Conservation (phyloP, 2,888 invertebrate species). For the Plagodis dolabraria region DNA sequence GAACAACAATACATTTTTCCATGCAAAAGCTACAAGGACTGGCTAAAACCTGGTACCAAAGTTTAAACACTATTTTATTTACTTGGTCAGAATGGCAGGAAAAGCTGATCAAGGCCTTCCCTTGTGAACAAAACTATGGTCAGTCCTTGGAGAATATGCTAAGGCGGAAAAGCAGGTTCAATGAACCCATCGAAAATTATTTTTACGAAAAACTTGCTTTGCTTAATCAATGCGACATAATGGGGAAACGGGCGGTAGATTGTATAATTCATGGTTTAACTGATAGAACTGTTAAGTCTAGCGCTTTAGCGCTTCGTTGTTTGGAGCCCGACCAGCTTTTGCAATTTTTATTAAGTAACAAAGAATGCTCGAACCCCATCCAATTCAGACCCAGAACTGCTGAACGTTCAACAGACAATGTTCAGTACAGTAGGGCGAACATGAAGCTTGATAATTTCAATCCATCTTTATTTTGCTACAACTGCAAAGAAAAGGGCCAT, state of each 20-base stretch:
- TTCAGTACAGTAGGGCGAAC: slow-evolving; percentile 21
- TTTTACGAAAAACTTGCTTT: no score
- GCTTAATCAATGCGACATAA: no score
- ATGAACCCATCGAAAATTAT: no score
- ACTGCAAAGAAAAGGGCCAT: neutral
- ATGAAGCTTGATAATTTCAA: neutral
- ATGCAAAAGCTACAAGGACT: slow-evolving; percentile 37
- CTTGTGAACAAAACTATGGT: slow-evolving; percentile 40
- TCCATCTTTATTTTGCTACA: neutral
- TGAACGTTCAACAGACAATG: slow-evolving; percentile 32
- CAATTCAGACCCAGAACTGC: slow-evolving; percentile 20
- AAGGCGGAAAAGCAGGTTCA: slow-evolving; percentile 22
- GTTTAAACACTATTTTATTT: slow-evolving; percentile 33
- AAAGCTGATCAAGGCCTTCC: slow-evolving; percentile 39
- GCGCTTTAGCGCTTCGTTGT: no score
- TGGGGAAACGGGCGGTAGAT: no score
- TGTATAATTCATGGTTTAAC: no score
- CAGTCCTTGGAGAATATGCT: slow-evolving; percentile 39
- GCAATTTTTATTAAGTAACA: slow-evolving; percentile 3
- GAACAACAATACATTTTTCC: slow-evolving; percentile 28
- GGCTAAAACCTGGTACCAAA: slow-evolving; percentile 41
- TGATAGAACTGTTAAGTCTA: no score
- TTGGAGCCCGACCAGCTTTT: no score
- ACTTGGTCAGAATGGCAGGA: slow-evolving; percentile 43
- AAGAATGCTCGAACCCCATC: neutral